A percentile compares a stretch with the other conserved stretches of the same genome.
These are phyloP conservation scores for Chamaea fasciata DNA, from an alignment of 2,113 vertebrate species.

Conservation along the genomic window DNA sequence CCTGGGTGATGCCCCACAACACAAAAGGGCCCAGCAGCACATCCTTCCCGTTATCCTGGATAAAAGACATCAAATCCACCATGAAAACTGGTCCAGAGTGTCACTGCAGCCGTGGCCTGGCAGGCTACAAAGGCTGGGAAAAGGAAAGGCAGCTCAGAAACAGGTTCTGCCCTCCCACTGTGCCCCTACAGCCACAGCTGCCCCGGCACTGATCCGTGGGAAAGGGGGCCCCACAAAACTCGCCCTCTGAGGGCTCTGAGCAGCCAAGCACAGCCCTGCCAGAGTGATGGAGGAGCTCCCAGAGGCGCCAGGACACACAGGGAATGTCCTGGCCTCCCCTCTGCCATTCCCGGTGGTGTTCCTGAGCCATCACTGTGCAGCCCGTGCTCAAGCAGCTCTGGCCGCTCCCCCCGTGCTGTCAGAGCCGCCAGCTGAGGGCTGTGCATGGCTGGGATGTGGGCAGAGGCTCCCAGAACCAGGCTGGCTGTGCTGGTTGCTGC, in stretches of 20 bases:
- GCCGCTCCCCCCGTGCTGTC: not conserved
- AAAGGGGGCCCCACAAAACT: not conserved
- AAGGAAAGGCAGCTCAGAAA: not conserved
- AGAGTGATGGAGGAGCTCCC: not conserved
- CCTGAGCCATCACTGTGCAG: not conserved
- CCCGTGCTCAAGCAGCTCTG: not conserved
- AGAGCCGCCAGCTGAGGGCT: not conserved
- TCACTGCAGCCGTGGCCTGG: not conserved
- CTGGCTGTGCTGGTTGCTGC: not conserved
- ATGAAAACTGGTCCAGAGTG: accelerated
- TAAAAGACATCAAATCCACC: not conserved
- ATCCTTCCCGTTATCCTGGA: not conserved
- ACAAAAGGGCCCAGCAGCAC: not conserved
- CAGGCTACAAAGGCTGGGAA: not conserved
- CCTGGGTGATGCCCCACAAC: not conserved
- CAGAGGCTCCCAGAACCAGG: not conserved
- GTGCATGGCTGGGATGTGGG: not conserved
- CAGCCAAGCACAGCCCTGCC: not conserved
- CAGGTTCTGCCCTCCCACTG: not conserved
- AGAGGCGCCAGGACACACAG: not conserved
- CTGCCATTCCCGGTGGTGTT: not conserved
- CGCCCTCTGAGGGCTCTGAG: not conserved
- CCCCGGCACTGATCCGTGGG: not conserved
- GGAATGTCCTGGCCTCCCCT: not conserved
- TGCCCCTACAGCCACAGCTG: not conserved